Evolutionary conservation across 2,888 invertebrate genomes (phyloP).

Genomic region (Cataglyphis rosenhaueri): DNA sequence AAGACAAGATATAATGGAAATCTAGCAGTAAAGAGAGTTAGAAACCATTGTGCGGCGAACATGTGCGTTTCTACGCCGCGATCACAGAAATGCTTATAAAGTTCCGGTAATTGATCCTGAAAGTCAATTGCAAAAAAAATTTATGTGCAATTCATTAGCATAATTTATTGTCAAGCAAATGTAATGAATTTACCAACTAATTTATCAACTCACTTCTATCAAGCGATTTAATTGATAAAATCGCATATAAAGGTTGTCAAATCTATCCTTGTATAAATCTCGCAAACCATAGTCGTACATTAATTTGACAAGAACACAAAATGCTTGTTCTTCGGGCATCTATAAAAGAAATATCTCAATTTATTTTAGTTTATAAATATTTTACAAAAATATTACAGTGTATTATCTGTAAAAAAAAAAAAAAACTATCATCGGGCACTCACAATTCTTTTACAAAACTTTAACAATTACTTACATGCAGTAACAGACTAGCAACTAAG

Average conservation of each 20-base stretch:
- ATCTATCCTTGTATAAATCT: slow-evolving; percentile 98
- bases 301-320: slow-evolving; percentile 97
- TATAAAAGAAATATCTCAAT: slow-evolving; percentile 83
- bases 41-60: slow-evolving; percentile 99
- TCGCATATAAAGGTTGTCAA: slow-evolving; percentile 97
- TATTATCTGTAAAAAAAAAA: not conserved
- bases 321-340: slow-evolving; percentile 99
- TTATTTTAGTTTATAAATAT: slow-evolving; percentile 57
- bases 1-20: slow-evolving; percentile 99
- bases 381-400: not conserved
- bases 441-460: not conserved
- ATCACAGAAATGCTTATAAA: slow-evolving; percentile 93
- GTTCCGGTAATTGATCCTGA: slow-evolving; percentile 92
- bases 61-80: slow-evolving; percentile 97
- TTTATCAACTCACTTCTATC: slow-evolving; percentile 89
- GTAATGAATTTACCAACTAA: not conserved
- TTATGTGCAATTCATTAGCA: not conserved
- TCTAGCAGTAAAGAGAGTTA: slow-evolving; percentile 99
- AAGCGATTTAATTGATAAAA: slow-evolving; percentile 97
- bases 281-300: slow-evolving; percentile 99
- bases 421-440: not conserved
- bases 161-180: not conserved
- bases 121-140: slow-evolving; percentile 14
- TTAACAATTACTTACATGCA: slow-evolving; percentile 91
- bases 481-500: slow-evolving; percentile 96